Percentiles rank a stretch among this genome's conserved stretches.
Conservation (phyloP, 2,888 invertebrate genomes). For the Thelaira solivaga region DNA sequence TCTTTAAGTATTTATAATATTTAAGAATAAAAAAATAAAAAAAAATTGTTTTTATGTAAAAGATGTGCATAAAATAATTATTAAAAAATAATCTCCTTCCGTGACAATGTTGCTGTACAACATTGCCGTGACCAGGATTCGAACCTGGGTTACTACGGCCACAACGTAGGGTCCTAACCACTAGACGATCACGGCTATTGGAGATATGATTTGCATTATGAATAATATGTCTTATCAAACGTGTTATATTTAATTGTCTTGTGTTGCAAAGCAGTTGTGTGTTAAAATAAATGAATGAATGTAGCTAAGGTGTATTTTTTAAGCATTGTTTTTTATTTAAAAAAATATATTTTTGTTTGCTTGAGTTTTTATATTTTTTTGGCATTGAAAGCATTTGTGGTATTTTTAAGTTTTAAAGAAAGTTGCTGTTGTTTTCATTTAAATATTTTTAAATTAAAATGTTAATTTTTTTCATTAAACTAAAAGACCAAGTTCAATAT, state of each 20-base stretch:
- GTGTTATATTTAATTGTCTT: neutral
- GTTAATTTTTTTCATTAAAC: too few species aligned
- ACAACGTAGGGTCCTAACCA: slow-evolving; percentile 77
- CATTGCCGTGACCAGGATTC: slow-evolving; percentile 75
- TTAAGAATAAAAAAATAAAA: slow-evolving; percentile 28
- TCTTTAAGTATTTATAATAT: slow-evolving; percentile 44
- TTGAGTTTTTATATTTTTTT: too few species aligned
- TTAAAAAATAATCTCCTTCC: slow-evolving; percentile 53
- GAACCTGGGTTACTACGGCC: slow-evolving; percentile 77
- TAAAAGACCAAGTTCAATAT: too few species aligned
- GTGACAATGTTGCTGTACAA: slow-evolving; percentile 56
- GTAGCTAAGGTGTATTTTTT: too few species aligned
- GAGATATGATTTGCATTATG: slow-evolving; percentile 17
- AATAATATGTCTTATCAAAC: neutral
- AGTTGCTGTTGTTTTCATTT: too few species aligned
- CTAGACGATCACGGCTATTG: slow-evolving; percentile 76
- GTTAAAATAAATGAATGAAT: too few species aligned
- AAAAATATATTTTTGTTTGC: too few species aligned
- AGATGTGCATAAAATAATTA: neutral
- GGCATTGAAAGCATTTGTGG: too few species aligned
- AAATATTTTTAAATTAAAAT: too few species aligned
- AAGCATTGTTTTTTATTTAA: too few species aligned
- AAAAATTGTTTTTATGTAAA: neutral
- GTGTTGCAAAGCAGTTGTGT: neutral
- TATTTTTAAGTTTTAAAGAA: too few species aligned